A percentile compares a stretch with the other conserved stretches of the same genome.
phyloP scores from a whole-genome alignment of 2,113 vertebrate genomes.

The Hylia prasina region DNA sequence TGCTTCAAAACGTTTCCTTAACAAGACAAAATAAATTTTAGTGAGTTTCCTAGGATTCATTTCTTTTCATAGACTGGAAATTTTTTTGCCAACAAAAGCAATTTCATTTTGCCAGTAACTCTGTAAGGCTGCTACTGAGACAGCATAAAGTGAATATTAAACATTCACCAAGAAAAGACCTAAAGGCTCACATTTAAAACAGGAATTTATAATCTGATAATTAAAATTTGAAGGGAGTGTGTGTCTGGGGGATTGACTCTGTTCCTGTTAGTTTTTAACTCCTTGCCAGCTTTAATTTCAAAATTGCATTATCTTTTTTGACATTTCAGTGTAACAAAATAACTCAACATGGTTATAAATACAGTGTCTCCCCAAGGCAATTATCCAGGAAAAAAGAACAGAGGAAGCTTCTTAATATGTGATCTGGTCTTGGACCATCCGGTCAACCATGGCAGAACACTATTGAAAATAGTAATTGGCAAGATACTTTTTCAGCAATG shows the following conservation, averaged over 20 bases:
- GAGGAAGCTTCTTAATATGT: not conserved
- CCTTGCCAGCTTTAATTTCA: not conserved
- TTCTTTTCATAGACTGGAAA: not conserved
- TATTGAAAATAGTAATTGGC: not conserved
- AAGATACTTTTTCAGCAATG: not conserved
- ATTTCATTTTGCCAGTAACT: not conserved
- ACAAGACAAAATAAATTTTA: constrained; percentile 3
- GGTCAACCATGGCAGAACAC: not conserved
- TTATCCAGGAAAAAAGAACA: not conserved
- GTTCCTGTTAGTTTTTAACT: not conserved
- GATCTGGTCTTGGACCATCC: not conserved
- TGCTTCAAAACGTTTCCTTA: not conserved
- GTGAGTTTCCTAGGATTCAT: not conserved
- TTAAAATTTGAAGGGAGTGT: not conserved
- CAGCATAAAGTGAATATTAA: not conserved
- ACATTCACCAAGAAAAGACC: not conserved
- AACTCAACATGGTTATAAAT: not conserved
- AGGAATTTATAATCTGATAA: not conserved
- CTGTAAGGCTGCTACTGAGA: not conserved
- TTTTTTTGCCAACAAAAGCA: not conserved
- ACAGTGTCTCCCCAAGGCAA: not conserved
- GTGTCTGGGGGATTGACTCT: not conserved
- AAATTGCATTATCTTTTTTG: not conserved
- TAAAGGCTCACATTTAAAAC: not conserved
- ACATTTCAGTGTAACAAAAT: not conserved